Base-by-base conservation (phyloP, 2,113 vertebrate genomes). In the Rhea pennata region DNA sequence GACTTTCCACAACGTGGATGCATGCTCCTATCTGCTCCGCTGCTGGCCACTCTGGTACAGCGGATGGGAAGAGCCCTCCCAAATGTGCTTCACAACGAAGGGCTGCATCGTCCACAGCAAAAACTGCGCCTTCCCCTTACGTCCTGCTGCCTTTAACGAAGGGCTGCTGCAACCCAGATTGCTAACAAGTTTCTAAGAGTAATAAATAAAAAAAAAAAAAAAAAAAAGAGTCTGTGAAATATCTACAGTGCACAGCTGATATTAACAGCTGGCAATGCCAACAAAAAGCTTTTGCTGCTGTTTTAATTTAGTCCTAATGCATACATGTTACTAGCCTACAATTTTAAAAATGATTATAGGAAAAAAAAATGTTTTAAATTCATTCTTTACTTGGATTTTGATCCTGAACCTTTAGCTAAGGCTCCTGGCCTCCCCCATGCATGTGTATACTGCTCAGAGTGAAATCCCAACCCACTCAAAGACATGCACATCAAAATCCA, bases 51-150 rank as follows among this genome's bases (percentile, higher is more conserved):
- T 42, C 31, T 22, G 15, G 24, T 9, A 29, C 12, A 36, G 36
- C 20, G 81, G n/a, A 31, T 4, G 15, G 6, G 42, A 42, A 56
- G 33, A 40, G 75, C 14, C 33, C 17, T 31, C 26, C 27, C 24
- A 54, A 82, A 79, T 3, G 4, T 0, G 9, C 36, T 66, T 27
- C 13, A 31, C n/a, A 33, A 71, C 15, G 10, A 1, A 1, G 2
- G 3, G 15, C 0, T 66, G 10, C 13, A 61, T 12, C 62, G n/a
- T 5, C 33, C 39, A 27, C 53, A 33, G 50, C 50, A 40, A 15
- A 31, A 85, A 72, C 24, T 13, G 7, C 21, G 15, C 58, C 24
- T 62, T 36, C 11, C 48, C 3, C 0, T 1, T 12, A 16, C 1
- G 1, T 44, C 75, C 39, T 10, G 31, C 11, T 72, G 33, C 48